Base-by-base conservation (phyloP, 2,888 invertebrate species). In the Biston stratarius region DNA sequence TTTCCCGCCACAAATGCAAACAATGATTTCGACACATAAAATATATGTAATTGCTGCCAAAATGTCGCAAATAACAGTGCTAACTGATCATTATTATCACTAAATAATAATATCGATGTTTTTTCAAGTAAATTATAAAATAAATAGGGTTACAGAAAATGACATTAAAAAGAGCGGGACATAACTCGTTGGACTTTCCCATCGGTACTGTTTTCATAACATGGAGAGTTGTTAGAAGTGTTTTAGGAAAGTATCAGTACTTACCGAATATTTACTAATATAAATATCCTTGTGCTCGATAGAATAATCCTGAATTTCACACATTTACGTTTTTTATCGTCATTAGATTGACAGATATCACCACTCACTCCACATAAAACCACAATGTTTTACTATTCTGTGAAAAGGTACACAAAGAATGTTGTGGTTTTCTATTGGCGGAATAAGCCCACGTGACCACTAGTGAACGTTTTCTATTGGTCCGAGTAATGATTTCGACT, bases 221-320 rank as follows among this genome's bases (percentile, higher is more conserved):
- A 80, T 73, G 71, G 72, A 24, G 67, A 64, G 75, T 75, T 74
- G 74, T 77, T 72, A 14, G 24, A 38, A 67, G 57, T 62, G 61
- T 71, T 58, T 67, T 67, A 71, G 48, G 45, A 61, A 70, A 61
- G 14, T 72, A 78, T 76, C 57, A 73, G 66, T 65, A 96, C 96
- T 96, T 93, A 96, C 96, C 94, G 95, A 95, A 94, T 95, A 95
- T 94, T 95, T 96, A 94, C 94, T 94, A 79, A 91, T 85, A 89
- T 95, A 94, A 90, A 95, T 95, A 94, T 95, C 95, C 93, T 94
- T 94, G 92, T 95, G 96, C 94, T 95, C 94, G 86, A 94, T 89
- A 80, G 95, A 95, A 94, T 95, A 96, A 94, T 95, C 96, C 95
- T 95, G 94, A 92, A 96, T 94, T 95, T 96, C 95, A 93, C 95